Percentiles rank a stretch among this genome's conserved stretches.
These are phyloP conservation scores for Brachionus rotundiformis DNA, from an alignment of 1,140 invertebrate genomes.

Conservation along the genomic window DNA sequence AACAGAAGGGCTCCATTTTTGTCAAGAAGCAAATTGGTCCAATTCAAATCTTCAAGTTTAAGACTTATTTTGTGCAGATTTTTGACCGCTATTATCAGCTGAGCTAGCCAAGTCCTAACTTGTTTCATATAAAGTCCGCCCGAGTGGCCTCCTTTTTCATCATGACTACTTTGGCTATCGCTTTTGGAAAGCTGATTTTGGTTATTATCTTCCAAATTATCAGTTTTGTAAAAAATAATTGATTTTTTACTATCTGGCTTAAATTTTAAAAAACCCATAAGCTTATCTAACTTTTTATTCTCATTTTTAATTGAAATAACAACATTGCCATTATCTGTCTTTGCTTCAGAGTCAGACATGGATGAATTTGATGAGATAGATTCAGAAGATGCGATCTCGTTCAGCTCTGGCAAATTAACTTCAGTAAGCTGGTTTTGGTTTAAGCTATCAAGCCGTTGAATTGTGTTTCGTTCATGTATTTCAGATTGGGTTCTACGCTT, in stretches of 20 bases:
- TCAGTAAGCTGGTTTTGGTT: background rate
- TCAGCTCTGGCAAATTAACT: background rate
- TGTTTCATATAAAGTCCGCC: background rate
- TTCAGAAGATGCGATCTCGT: background rate
- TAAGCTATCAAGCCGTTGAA: background rate
- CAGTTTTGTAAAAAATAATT: background rate
- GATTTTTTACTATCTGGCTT: background rate
- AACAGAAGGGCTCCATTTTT: background rate
- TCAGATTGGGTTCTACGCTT: background rate
- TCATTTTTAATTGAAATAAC: constrained; percentile 9
- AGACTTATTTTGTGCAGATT: constrained; percentile 5
- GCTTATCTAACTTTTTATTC: background rate
- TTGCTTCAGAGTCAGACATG: background rate
- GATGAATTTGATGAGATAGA: background rate
- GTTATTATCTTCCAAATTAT: background rate
- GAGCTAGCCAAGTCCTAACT: constrained; percentile 33
- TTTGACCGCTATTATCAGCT: constrained; percentile 12
- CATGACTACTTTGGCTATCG: constrained; percentile 17
- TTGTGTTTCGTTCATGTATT: background rate
- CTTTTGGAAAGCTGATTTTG: background rate
- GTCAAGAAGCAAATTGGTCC: background rate
- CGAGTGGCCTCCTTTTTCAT: background rate
- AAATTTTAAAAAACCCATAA: background rate
- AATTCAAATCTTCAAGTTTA: background rate
- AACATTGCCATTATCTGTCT: background rate